Base-by-base conservation (phyloP, 2,113 vertebrate species). In the Pavo muticus region DNA sequence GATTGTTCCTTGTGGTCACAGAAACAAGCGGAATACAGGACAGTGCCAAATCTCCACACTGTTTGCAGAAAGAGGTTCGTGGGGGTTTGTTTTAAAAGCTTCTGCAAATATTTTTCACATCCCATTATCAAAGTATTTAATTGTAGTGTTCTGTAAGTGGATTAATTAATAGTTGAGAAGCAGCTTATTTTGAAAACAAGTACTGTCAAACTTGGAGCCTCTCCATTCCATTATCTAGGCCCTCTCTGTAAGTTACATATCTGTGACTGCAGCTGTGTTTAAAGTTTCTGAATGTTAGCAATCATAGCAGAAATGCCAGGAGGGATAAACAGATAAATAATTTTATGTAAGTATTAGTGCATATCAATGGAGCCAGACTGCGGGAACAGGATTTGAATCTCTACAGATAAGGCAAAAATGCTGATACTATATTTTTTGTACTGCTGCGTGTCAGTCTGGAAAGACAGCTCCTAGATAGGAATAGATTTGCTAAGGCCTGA, bases 301-400 rank as follows among this genome's bases (percentile, higher is more conserved):
- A 61, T 89, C 30, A 42, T 29, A 67, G 30, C 56, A 84, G 72
- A 96, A 91, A 90, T 59, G 16, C 70, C 83, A 76, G 64, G 68
- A 84, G 65, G 32, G 19, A 74, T 90, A 93, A 93, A 91, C 56
- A 93, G 37, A 81, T 74, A 91, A 93, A 84, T 93, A 91, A 71
- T 90, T 83, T 91, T 67, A 80, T 0, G 0, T n/a, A 63, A 88
- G 68, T 78, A 69, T 84, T 52, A 89, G 56, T 23, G n/a, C 71
- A 54, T 52, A 63, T 80, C 61, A 91, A 80, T 45, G 35, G 71
- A 94, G 32, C 61, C 65, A 77, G 81, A 29, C 69, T 71, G 50
- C 85, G 80, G 48, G 57, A 90, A 91, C 25, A 9, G 32, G 57
- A 75, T 84, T 93, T 69, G 14, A 86, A 84, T 88, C 68, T 87